phyloP scores from a whole-genome alignment of 2,113 vertebrate species.

The Ciconia maguari region DNA sequence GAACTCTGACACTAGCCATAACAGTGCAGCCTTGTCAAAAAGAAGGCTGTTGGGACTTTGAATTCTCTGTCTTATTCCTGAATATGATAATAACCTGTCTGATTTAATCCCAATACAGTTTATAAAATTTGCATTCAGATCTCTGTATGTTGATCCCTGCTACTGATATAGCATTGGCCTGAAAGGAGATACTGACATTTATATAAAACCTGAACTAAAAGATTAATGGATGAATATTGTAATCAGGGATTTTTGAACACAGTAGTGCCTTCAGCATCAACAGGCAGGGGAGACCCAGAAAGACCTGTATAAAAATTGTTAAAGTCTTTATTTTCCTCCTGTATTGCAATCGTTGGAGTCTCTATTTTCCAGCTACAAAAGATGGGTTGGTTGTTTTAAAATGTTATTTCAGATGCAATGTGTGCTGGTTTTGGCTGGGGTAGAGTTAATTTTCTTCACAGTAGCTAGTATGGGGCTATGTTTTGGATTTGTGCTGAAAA shows the following conservation, averaged over 20 bases:
- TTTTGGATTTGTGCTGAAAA: too few species aligned
- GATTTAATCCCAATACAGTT: neutral
- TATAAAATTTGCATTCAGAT: neutral
- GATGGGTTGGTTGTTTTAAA: neutral
- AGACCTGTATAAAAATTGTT: neutral
- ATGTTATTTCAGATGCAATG: neutral
- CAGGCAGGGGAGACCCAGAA: neutral
- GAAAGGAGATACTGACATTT: neutral
- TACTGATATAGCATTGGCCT: neutral
- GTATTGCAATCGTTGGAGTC: neutral
- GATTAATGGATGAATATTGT: neutral
- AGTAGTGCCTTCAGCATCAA: neutral
- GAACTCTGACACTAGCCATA: neutral
- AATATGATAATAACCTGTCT: neutral
- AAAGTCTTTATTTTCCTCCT: neutral
- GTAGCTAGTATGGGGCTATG: too few species aligned
- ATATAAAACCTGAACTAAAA: neutral
- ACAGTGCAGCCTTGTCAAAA: neutral
- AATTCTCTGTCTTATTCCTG: neutral
- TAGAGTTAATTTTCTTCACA: too few species aligned
- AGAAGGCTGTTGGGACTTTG: neutral
- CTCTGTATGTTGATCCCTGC: rapidly evolving
- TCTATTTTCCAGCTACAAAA: neutral
- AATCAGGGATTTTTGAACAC: neutral
- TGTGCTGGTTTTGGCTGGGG: too few species aligned